Evolutionary conservation across 2,888 invertebrate species (phyloP).

Genomic region (Pammene aurita): DNA sequence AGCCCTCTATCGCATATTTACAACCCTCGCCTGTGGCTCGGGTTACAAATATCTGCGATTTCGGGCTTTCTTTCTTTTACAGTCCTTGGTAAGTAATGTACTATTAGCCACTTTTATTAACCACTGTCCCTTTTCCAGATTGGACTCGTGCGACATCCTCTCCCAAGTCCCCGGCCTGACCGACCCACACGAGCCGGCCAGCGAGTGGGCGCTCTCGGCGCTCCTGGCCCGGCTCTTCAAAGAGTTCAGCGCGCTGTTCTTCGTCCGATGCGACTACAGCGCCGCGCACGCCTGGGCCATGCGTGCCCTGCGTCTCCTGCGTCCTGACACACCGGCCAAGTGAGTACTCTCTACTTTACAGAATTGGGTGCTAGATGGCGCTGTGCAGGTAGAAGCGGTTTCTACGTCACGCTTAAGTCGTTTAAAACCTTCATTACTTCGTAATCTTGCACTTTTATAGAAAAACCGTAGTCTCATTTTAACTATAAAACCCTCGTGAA

Average conservation of each 20-base stretch:
- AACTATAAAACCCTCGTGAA: too few relatives aligned
- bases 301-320: conserved; percentile 88
- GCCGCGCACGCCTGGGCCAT: conserved; percentile 91
- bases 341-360: too few relatives aligned
- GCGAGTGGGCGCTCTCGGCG: conserved; percentile 64
- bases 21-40: too few relatives aligned
- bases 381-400: background rate
- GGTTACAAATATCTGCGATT: too few relatives aligned
- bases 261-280: conserved; percentile 93
- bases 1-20: too few relatives aligned
- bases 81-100: too few relatives aligned
- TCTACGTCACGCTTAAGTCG: conserved; percentile 3
- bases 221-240: conserved; percentile 89
- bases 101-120: background rate
- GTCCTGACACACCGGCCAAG: conserved; percentile 85
- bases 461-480: too few relatives aligned
- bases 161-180: conserved; percentile 31
- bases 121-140: conserved; percentile 2
- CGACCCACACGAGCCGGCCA: conserved; percentile 38
- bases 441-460: too few relatives aligned
- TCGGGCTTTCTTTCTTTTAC: too few relatives aligned
- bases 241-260: conserved; percentile 92
- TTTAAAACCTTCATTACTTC: too few relatives aligned
- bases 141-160: conserved; percentile 32
- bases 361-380: background rate